These are phyloP conservation scores for Saturnia pavonia DNA, from an alignment of 2,888 invertebrate species.

Conservation along the genomic window DNA sequence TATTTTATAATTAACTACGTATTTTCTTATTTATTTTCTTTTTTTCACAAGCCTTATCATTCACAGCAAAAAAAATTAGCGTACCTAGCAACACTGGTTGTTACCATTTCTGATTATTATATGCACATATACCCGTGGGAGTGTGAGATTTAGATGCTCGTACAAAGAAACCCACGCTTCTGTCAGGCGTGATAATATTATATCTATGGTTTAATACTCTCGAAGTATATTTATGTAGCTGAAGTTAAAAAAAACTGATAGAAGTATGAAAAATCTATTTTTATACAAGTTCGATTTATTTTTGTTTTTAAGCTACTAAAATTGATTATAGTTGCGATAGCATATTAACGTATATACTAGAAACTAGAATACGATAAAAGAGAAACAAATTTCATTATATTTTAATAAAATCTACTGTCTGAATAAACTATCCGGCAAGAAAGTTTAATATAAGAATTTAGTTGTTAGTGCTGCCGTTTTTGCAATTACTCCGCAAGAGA, in stretches of 20 bases:
- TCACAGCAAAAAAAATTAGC: neutral
- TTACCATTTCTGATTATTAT: conserved; percentile 3
- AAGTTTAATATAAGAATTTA: conserved; percentile 8
- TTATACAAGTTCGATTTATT: neutral
- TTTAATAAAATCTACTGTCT: conserved; percentile 2
- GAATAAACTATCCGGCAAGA: conserved; percentile 1
- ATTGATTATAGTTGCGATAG: neutral
- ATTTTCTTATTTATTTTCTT: too few relatives aligned
- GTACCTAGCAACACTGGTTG: neutral
- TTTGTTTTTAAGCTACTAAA: neutral
- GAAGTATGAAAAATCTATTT: too few relatives aligned
- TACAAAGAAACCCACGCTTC: conserved; percentile 1
- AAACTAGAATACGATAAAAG: neutral
- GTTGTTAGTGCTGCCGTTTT: conserved; percentile 27
- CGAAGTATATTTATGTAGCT: neutral
- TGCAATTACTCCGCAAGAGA: conserved; percentile 36
- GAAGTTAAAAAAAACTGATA: neutral
- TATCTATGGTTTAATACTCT: neutral
- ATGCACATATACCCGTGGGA: neutral
- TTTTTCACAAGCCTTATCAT: neutral
- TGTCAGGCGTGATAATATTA: neutral
- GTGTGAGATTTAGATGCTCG: neutral
- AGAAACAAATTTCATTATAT: neutral
- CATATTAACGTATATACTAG: neutral
- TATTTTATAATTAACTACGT: too few relatives aligned